Evolutionary conservation across 2,113 vertebrate species (phyloP).

Genomic region (Lipotes vexillifer): DNA sequence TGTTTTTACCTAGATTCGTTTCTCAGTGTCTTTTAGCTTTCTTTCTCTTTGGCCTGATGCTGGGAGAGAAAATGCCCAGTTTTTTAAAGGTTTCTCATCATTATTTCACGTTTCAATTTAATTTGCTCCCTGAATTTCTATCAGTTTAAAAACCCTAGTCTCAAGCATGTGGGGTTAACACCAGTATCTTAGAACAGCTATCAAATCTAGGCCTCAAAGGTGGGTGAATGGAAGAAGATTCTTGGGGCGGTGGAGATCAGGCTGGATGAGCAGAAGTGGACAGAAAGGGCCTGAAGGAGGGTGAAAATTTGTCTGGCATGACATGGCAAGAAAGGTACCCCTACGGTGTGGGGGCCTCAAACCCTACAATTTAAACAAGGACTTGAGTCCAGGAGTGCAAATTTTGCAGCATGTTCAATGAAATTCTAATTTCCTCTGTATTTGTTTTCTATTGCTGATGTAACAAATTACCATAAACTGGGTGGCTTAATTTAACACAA

Average conservation of each 20-base stretch:
- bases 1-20: background rate
- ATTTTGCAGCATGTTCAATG: background rate
- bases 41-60: background rate
- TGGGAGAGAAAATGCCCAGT: background rate
- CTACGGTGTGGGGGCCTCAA: background rate
- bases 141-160: background rate
- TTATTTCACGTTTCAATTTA: conserved; percentile 24
- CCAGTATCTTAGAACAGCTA: background rate
- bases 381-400: no score
- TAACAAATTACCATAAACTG: background rate
- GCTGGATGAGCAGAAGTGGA: background rate
- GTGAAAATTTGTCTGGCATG: background rate
- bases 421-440: background rate
- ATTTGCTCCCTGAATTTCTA: background rate
- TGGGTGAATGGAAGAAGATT: background rate
- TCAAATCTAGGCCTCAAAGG: background rate
- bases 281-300: background rate
- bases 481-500: background rate
- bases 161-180: background rate
- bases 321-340: background rate
- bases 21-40: background rate
- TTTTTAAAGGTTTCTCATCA: background rate
- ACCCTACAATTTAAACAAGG: background rate
- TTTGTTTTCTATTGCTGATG: background rate
- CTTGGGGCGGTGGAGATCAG: background rate